Percentiles rank a stretch among this genome's conserved stretches.
phyloP scores from a whole-genome alignment of 2,113 vertebrate genomes.

The Prionailurus viverrinus region DNA sequence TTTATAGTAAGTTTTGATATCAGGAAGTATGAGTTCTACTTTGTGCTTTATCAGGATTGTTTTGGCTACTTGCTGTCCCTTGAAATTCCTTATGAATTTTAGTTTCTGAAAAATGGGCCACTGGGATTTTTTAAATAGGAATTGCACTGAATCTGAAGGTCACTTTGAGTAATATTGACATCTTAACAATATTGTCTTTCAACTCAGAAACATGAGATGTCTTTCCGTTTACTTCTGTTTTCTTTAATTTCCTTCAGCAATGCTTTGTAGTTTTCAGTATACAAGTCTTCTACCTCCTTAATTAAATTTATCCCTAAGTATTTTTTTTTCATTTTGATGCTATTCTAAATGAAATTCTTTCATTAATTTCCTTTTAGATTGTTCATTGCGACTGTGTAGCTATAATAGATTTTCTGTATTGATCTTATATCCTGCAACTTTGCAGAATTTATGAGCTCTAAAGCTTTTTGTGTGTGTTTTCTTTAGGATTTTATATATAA shows the following conservation, averaged over 20 bases:
- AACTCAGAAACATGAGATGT: not conserved
- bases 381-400: not conserved
- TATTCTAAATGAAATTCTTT: not conserved
- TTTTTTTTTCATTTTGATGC: not conserved
- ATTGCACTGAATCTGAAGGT: not conserved
- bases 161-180: not conserved
- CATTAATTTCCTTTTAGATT: slow-evolving; percentile 9
- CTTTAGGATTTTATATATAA: not conserved
- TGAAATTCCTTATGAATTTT: slow-evolving; percentile 33
- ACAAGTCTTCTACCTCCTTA: not conserved
- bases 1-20: not conserved
- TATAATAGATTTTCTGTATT: not conserved
- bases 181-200: not conserved
- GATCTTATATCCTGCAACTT: not conserved
- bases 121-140: not conserved
- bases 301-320: slow-evolving; percentile 20
- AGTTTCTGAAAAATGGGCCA: not conserved
- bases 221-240: not conserved
- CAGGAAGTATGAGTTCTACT: not conserved
- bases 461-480: not conserved
- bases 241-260: not conserved
- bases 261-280: not conserved
- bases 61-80: not conserved
- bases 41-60: slow-evolving; percentile 33
- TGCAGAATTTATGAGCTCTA: not conserved